Conservation (phyloP, 2,797 vertebrate species). For the Choloepus didactylus region DNA sequence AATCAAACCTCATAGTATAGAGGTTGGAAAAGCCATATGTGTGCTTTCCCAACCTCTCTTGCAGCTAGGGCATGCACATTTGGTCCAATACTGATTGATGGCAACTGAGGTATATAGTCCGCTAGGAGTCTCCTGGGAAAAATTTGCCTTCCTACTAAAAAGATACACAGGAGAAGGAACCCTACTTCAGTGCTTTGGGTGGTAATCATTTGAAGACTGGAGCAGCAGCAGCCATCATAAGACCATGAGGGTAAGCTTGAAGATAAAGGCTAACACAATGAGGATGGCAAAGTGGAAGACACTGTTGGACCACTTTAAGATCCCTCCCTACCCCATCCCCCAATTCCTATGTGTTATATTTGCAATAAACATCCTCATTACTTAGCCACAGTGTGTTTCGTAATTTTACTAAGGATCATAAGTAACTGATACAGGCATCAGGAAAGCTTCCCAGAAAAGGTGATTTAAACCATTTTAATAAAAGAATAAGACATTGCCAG, state of each 20-base stretch:
- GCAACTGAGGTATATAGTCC: not conserved
- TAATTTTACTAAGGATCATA: not conserved
- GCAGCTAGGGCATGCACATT: accelerated
- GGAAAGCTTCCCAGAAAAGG: not conserved
- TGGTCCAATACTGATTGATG: not conserved
- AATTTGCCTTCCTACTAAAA: not conserved
- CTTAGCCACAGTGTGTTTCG: not conserved
- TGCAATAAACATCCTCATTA: not conserved
- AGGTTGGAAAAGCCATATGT: not conserved
- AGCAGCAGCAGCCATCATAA: not conserved
- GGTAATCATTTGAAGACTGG: not conserved
- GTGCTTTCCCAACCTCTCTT: not conserved
- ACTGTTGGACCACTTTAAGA: not conserved
- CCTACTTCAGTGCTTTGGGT: not conserved
- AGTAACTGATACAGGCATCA: not conserved
- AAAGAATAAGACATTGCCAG: not conserved
- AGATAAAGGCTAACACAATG: not conserved
- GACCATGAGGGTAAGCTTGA: not conserved
- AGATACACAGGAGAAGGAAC: not conserved
- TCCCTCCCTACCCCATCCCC: not conserved
- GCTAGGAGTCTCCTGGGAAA: not conserved
- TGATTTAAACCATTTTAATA: not conserved
- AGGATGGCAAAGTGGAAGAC: not conserved
- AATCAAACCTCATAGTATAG: not conserved
- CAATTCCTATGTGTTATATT: not conserved